phyloP scores from a whole-genome alignment of 2,888 invertebrate genomes.

The Acanthosepion esculentum region DNA sequence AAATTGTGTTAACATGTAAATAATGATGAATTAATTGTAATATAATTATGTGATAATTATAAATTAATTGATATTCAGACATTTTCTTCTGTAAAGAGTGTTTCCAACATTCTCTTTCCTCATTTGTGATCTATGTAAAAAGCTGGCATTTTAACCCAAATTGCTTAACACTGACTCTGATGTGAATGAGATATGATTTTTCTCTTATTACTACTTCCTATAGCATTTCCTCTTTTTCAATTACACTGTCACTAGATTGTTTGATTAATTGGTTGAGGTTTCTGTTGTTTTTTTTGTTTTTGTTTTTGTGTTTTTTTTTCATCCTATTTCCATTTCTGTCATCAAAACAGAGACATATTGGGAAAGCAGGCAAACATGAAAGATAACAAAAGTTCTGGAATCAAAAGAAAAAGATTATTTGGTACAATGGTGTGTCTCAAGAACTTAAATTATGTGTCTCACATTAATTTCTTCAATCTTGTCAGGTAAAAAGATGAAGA shows the following conservation, averaged over 20 bases:
- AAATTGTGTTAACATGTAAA: background rate
- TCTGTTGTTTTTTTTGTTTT: background rate
- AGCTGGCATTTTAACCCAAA: background rate
- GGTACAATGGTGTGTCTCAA: background rate
- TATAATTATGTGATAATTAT: background rate
- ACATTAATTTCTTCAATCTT: background rate
- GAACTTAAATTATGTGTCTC: background rate
- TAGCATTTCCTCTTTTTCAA: background rate
- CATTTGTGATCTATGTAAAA: background rate
- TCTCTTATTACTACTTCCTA: background rate
- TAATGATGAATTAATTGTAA: background rate
- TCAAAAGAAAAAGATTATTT: background rate
- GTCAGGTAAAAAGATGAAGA: background rate
- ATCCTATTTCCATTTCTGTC: background rate
- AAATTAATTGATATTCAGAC: background rate
- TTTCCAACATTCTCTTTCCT: background rate
- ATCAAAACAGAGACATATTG: slow-evolving; percentile 1
- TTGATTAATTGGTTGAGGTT: background rate
- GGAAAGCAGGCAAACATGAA: background rate
- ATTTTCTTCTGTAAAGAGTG: background rate
- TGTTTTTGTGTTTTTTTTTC: background rate
- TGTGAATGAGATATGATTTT: background rate
- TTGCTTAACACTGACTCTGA: background rate
- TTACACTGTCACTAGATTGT: background rate
- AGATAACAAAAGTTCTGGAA: background rate